Evolutionary conservation across 2,888 invertebrate genomes (phyloP).

Genomic region (Ganaspis brasiliensis): DNA sequence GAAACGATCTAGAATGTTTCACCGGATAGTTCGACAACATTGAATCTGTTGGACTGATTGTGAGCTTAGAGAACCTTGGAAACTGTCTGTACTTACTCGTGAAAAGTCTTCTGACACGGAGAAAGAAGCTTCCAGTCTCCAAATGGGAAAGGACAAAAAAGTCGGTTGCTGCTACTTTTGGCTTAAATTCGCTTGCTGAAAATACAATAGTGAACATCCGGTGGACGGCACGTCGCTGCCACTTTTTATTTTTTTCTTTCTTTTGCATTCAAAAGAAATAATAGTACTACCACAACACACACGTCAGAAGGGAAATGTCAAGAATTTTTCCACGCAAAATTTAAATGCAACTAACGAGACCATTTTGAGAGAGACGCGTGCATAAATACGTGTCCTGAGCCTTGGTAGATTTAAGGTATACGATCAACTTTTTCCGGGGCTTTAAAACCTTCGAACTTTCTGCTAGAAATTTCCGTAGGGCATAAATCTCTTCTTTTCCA

Average conservation of each 20-base stretch:
- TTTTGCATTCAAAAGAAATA: conserved; percentile 46
- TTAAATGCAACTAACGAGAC: conserved; percentile 52
- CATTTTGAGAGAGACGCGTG: conserved; percentile 16
- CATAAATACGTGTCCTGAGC: conserved; percentile 22
- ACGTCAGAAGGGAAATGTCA: conserved; percentile 45
- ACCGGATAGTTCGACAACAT: conserved; percentile 54
- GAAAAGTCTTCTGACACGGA: conserved; percentile 45
- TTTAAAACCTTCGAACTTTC: conserved; percentile 38
- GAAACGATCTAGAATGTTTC: conserved; percentile 35
- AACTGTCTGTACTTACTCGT: conserved; percentile 52
- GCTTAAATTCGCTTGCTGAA: conserved; percentile 56
- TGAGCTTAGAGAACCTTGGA: conserved; percentile 53
- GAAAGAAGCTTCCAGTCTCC: conserved; percentile 48
- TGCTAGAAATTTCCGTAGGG: conserved; percentile 16
- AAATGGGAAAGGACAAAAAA: conserved; percentile 56
- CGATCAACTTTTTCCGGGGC: conserved; percentile 25
- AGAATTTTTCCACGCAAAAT: conserved; percentile 49
- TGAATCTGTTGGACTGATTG: conserved; percentile 57
- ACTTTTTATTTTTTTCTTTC: conserved; percentile 56
- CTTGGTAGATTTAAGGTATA: conserved; percentile 11
- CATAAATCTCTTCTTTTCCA: conserved; percentile 25
- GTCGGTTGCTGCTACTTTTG: conserved; percentile 48
- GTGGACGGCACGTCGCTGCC: conserved; percentile 46
- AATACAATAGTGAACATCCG: conserved; percentile 50
- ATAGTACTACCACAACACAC: conserved; percentile 49